Evolutionary conservation across 2,888 invertebrate genomes (phyloP), one percentile per base, ranked within the genome.

Genomic region (Nasonovia ribisnigri): DNA sequence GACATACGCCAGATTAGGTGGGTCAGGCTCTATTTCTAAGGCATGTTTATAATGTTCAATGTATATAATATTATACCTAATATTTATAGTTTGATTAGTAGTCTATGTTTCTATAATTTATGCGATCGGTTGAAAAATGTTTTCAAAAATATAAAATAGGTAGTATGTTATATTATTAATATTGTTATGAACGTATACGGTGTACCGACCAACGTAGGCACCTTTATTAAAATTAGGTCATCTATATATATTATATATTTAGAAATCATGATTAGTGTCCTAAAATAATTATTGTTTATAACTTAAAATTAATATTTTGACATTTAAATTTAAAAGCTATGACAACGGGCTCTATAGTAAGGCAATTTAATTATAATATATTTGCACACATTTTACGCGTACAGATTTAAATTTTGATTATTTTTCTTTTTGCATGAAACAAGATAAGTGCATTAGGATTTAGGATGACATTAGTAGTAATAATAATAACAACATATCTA

Each of bases 381-480:
- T 77, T 36, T 77, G n/a, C 3, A 60, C 29, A 29, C 11, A n/a
- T 60, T 29, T 29, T 60, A 11, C 29, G 29, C 11, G 8, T 77
- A 77, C 36, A 36, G 26, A 77, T 77, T 77, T 77, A 8, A 36
- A 36, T 20, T 77, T 77, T 77, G 36, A 77, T 77, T 77, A 77
- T 77, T 77, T 8, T 36, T 36, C 16, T 36, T 77, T 77, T 54
- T 26, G 48, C 54, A 26, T 42, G 42, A 13, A 54, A 88, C 88
- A 54, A 26, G 54, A 42, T 88, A 54, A 29, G 54, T 88, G 54
- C 88, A 88, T 88, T 88, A 88, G 51, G 36, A 88, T 88, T 88
- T 88, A 88, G 51, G 36, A 88, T 88, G 36, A 36, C 88, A n/a
- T 88, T 88, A 36, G 20, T 77, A 36, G 51, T 51, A 36, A 24